These are phyloP conservation scores for Agriopis aurantiaria DNA, from an alignment of 2,888 invertebrate species.

Conservation along the genomic window DNA sequence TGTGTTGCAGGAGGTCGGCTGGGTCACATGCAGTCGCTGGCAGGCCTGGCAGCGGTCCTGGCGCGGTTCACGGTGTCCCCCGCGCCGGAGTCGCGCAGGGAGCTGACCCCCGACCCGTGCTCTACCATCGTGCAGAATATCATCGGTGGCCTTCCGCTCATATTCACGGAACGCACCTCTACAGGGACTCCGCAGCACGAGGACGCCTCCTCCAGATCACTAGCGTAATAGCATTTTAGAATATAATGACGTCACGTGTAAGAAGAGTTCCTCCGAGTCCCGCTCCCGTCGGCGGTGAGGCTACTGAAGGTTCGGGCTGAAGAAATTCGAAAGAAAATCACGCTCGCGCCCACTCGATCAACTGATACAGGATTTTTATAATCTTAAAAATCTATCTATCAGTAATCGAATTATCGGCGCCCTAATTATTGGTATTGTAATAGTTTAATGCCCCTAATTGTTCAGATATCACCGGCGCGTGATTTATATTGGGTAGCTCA, in stretches of 20 bases:
- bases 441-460: neutral
- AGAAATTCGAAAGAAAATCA: neutral
- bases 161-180: conserved; percentile 44
- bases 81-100: conserved; percentile 51
- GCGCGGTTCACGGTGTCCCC: conserved; percentile 59
- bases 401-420: neutral
- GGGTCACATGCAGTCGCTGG: conserved; percentile 73
- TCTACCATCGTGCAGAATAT: conserved; percentile 63
- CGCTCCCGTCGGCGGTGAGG: neutral
- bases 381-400: neutral
- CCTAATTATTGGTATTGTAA: neutral
- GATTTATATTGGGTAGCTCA: neutral
- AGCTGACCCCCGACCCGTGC: conserved; percentile 58
- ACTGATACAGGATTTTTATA: too few species aligned
- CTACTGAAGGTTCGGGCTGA: neutral
- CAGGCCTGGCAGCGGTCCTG: conserved; percentile 69
- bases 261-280: too few species aligned
- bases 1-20: conserved; percentile 63
- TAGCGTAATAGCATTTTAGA: neutral
- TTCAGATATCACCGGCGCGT: neutral
- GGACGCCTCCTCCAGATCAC: conserved; percentile 5
- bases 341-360: neutral
- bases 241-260: too few species aligned
- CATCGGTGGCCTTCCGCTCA: conserved; percentile 63
- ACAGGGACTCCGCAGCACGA: neutral